Conservation (phyloP, 2,113 vertebrate genomes). For the Setophaga petechia region DNA sequence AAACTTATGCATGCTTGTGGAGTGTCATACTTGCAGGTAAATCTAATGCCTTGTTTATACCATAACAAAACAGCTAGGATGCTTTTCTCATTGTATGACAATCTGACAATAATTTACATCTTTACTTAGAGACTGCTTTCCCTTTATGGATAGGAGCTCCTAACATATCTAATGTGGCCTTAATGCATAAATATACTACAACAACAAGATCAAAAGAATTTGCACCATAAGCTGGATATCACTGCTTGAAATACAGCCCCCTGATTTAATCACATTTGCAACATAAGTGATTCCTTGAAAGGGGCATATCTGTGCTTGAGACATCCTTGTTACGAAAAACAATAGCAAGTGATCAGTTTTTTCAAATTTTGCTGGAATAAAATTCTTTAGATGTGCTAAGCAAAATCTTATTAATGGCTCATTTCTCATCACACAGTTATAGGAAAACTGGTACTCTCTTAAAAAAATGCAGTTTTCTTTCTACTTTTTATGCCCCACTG, state of each 20-base stretch:
- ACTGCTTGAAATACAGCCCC: background rate
- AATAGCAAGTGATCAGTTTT: background rate
- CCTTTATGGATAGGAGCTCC: background rate
- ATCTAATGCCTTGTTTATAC: background rate
- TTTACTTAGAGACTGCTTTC: background rate
- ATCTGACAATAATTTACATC: background rate
- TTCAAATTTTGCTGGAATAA: background rate
- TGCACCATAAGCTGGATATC: background rate
- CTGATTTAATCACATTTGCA: background rate
- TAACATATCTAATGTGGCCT: background rate
- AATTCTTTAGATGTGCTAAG: background rate
- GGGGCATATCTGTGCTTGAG: background rate
- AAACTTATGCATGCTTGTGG: rapidly evolving
- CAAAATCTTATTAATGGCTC: background rate
- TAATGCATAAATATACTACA: background rate
- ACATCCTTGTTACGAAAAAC: background rate
- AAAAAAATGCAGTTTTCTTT: background rate
- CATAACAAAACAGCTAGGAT: background rate
- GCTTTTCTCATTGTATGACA: background rate
- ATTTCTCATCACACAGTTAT: background rate
- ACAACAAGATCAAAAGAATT: background rate
- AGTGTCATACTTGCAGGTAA: background rate
- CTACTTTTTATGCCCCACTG: background rate
- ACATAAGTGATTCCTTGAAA: background rate
- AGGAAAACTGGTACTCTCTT: background rate